Conservation (phyloP, 2,888 invertebrate species). For the Clepsis dumicolana region DNA sequence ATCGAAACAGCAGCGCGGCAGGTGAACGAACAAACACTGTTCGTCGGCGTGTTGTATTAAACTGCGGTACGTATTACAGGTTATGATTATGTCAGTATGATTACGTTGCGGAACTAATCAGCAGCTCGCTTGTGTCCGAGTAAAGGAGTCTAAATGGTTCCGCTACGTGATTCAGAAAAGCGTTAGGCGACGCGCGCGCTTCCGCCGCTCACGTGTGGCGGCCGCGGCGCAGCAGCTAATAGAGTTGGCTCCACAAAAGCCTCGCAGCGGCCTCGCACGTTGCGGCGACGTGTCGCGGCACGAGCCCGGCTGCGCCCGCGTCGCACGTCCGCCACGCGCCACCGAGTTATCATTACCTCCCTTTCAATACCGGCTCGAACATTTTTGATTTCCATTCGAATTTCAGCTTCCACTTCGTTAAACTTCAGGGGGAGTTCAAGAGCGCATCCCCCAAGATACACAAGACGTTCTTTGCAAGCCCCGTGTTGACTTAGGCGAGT, state of each 20-base stretch:
- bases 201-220: background rate
- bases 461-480: conserved; percentile 1
- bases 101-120: background rate
- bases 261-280: no score
- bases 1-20: background rate
- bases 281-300: background rate
- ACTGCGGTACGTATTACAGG: background rate
- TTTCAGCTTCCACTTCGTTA: conserved; percentile 23
- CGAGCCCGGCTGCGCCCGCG: background rate
- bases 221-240: background rate
- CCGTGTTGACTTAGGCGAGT: conserved; percentile 5
- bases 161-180: background rate
- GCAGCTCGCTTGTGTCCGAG: background rate
- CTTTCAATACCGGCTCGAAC: conserved; percentile 25
- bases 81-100: background rate
- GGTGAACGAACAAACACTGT: background rate
- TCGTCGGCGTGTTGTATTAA: no score
- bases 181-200: background rate
- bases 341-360: conserved; percentile 30
- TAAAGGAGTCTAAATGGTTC: background rate
- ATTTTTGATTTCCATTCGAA: conserved; percentile 24
- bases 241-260: conserved; percentile 4
- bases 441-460: background rate
- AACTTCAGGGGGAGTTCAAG: background rate
- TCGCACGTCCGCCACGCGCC: background rate